Evolutionary conservation across 1,140 invertebrate species (phyloP).

Genomic region (Brachionus angularis): DNA sequence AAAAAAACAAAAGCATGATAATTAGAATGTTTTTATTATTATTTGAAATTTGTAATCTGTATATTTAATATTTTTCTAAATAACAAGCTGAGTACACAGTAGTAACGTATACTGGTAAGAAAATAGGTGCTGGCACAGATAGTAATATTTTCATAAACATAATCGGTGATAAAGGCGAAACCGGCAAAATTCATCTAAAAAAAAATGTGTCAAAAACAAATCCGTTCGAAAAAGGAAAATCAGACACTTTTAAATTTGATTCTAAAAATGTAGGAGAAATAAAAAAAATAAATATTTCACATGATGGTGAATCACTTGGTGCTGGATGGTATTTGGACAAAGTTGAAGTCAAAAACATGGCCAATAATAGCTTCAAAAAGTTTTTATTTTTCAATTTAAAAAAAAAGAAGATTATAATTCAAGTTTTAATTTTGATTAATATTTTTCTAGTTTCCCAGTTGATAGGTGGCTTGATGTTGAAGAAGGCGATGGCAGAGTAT

Average conservation of each 20-base stretch:
- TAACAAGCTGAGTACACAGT: slow-evolving; percentile 51
- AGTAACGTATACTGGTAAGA: slow-evolving; percentile 53
- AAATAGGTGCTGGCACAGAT: slow-evolving; percentile 53
- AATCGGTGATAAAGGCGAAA: slow-evolving; percentile 55
- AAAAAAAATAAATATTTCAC: slow-evolving; percentile 57
- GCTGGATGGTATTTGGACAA: slow-evolving; percentile 56
- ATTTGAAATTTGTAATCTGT: neutral
- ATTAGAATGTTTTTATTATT: neutral
- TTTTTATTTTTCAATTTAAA: neutral
- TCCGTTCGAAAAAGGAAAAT: slow-evolving; percentile 58
- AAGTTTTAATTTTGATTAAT: slow-evolving; percentile 50
- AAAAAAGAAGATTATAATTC: neutral
- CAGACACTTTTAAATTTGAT: slow-evolving; percentile 54
- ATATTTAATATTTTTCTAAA: neutral
- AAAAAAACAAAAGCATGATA: neutral
- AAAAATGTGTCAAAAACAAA: slow-evolving; percentile 53
- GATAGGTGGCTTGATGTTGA: slow-evolving; percentile 56
- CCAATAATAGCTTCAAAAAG: slow-evolving; percentile 37
- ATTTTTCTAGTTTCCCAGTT: slow-evolving; percentile 54
- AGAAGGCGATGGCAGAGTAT: slow-evolving; percentile 52
- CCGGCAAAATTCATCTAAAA: slow-evolving; percentile 49
- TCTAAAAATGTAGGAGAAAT: slow-evolving; percentile 52
- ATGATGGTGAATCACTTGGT: slow-evolving; percentile 55
- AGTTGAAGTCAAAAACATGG: slow-evolving; percentile 54
- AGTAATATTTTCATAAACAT: slow-evolving; percentile 56